Base-by-base conservation (phyloP, 2,888 invertebrate species). In the Nomada fabriciana region DNA sequence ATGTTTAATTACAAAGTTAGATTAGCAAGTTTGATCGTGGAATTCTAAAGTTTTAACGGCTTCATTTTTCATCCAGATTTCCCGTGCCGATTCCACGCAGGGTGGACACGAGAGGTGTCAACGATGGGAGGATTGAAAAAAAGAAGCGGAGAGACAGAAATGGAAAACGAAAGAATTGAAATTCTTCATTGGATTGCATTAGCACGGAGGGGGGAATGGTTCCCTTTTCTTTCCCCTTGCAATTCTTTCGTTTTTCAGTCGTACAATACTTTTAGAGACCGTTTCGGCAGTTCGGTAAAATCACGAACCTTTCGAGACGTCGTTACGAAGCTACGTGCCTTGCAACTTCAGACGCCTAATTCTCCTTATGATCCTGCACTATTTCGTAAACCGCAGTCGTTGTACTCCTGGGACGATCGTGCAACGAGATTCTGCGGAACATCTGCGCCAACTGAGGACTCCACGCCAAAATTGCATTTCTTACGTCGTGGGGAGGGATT, bases 241-340 rank as follows among this genome's bases (percentile, higher is more conserved):
- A 25, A n/a, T 25, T 25, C 42, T 10, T 68, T 61, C 25, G 18
- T 43, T 25, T 0, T 55, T 10, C 1, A 11, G 36, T 52, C 68
- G 78, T 64, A 78, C 71, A 70, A 81, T 78, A 78, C 75, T 87
- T 87, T 84, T 80, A 83, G 81, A 81, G 81, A 86, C 81, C 84
- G 88, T 89, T 88, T 80, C 86, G 76, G 83, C 74, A 71, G 76
- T 83, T 81, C 71, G 79, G 81, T 79, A 85, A 89, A 88, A 88
- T 89, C 89, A 89, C 88, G 89, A 88, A 88, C 88, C 86, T 89
- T 89, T 88, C 89, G 86, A 88, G 88, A 88, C 85, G 88, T 86
- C 88, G 88, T 88, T 89, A 88, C 83, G 84, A 50, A 84, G 86
- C 83, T 88, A 88, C 88, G 88, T 88, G 88, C 89, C 88, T 85